These are phyloP conservation scores for Stictocephala bisonia DNA, from an alignment of 2,888 invertebrate genomes.

Conservation along the genomic window DNA sequence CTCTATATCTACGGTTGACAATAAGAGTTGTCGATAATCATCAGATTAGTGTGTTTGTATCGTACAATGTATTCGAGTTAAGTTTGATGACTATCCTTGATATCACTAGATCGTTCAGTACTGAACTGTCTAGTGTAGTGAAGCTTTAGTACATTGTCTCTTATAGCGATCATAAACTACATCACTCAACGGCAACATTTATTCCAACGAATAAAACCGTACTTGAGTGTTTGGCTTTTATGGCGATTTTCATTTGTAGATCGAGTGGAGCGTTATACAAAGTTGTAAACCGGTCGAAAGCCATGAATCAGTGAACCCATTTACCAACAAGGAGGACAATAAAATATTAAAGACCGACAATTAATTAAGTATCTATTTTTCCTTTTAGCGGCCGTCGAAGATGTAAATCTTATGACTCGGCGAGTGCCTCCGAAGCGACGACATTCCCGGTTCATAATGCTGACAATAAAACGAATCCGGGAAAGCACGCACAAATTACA, in stretches of 20 bases:
- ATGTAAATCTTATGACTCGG: conserved; percentile 38
- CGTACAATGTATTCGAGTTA: too few relatives aligned
- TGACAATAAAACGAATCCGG: conserved; percentile 32
- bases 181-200: conserved; percentile 18
- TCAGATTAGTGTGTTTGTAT: too few relatives aligned
- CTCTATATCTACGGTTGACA: too few relatives aligned
- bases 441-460: conserved; percentile 30
- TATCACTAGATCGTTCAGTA: too few relatives aligned
- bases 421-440: conserved; percentile 20
- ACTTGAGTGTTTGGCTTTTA: conserved; percentile 28
- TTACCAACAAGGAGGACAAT: conserved; percentile 15
- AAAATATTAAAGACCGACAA: conserved; percentile 29
- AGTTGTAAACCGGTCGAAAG: conserved; percentile 27
- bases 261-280: conserved; percentile 24
- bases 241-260: conserved; percentile 33
- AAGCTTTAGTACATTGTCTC: conserved; percentile 10
- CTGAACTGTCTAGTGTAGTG: too few relatives aligned
- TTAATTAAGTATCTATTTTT: conserved; percentile 39
- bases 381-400: conserved; percentile 43
- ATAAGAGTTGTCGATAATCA: too few relatives aligned
- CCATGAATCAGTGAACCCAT: conserved; percentile 1
- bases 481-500: conserved; percentile 38
- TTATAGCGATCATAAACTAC: conserved; percentile 3
- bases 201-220: conserved; percentile 34
- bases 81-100: too few relatives aligned